Evolutionary conservation across 2,888 invertebrate genomes (phyloP), one percentile per base, ranked within the genome.

Genomic region (Conchocele bisecta): DNA sequence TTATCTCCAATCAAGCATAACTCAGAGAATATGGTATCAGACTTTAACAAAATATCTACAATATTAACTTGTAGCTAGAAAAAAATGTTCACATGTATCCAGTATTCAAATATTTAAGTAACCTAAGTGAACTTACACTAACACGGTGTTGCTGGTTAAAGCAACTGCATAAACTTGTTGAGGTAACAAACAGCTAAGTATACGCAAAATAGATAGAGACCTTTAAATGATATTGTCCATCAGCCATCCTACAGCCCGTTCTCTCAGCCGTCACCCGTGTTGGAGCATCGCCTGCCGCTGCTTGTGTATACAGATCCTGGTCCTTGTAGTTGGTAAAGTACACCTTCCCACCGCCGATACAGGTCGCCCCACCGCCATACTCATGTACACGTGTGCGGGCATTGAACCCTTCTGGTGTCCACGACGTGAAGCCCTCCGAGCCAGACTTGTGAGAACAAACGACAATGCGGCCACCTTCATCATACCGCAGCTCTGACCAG

Each of bases 331-430:
- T 89, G 11, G 86, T 83, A 70, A 90, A 91, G 79, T 87, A 91
- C 33, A 88, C 85, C 22, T 59, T 82, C 26, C 81, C 86, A 44
- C 77, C 80, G 70, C 85, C 72, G 2, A 90, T 88, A 63, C 86
- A 83, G 54, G 89, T 85, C 3, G 89, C 87, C 2, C 91, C 92
- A 20, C 92, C 92, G 22, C 92, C 92, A 82, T 92, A 92, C 67
- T 92, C 92, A 81, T 92, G 91, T 5, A 92, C 91, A 61, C 80
- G 75, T 4, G 89, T 88, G 15, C 89, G 74, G 7, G 87, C 88
- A 75, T 84, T 90, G 75, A 84, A 90, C 3, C 70, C 85, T 48
- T 73, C 44, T 1, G 89, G 89, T 20, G 89, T 89, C 87, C 87
- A 87, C n/a, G 72, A 53, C 9, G 61, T 61, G 41, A 74, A 68